Conservation (phyloP, 2,888 invertebrate species). For the Synergus laeviventris region DNA sequence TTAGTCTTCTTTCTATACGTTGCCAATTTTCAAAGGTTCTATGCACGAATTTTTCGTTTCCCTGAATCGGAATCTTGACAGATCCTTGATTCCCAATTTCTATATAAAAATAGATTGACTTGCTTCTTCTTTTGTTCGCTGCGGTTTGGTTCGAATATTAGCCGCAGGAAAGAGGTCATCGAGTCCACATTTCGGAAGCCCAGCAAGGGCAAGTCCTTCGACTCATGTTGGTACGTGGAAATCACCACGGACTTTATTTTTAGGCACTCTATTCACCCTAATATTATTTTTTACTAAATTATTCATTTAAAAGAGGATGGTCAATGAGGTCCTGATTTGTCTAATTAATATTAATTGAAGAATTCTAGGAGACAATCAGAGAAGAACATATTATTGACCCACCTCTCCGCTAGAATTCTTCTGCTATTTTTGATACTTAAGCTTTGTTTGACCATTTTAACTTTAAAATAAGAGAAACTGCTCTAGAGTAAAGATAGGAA, state of each 20-base stretch:
- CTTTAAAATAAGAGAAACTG: no score
- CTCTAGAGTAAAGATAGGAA: no score
- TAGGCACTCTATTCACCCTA: slow-evolving; percentile 1
- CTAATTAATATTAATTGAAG: no score
- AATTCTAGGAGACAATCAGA: no score
- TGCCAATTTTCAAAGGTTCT: neutral
- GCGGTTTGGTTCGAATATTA: slow-evolving; percentile 51
- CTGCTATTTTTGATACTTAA: neutral
- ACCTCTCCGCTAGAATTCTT: neutral
- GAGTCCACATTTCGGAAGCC: slow-evolving; percentile 72
- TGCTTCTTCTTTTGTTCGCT: slow-evolving; percentile 50
- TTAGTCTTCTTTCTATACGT: slow-evolving; percentile 8
- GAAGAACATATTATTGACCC: neutral
- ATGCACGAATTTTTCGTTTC: slow-evolving; percentile 10
- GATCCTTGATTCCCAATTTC: slow-evolving; percentile 9
- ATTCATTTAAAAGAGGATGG: neutral
- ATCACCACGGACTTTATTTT: slow-evolving; percentile 46
- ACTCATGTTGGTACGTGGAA: slow-evolving; percentile 68
- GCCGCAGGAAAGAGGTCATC: slow-evolving; percentile 68
- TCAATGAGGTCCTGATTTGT: neutral
- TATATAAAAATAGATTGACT: slow-evolving; percentile 41
- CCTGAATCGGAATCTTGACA: neutral
- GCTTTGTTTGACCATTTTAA: neutral
- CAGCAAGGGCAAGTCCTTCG: slow-evolving; percentile 66
- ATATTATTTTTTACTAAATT: slow-evolving; percentile 1